These are phyloP conservation scores for Lasioglossum calceatum DNA, from an alignment of 2,888 invertebrate genomes.

Conservation along the genomic window DNA sequence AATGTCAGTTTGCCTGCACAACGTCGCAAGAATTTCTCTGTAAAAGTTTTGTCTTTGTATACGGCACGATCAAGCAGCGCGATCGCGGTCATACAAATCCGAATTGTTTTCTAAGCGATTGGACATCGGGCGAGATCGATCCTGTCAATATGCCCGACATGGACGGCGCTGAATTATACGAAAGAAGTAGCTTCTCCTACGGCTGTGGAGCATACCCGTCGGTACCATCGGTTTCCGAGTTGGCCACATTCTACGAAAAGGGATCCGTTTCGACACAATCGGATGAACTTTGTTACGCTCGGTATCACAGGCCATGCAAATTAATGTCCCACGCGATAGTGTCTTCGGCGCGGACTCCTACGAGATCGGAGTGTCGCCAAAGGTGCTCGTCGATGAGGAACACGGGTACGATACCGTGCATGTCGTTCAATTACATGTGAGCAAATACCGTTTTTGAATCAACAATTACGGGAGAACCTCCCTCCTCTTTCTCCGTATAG, in stretches of 20 bases:
- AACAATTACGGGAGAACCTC: background rate
- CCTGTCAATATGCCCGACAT: conserved; percentile 86
- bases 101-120: conserved; percentile 92
- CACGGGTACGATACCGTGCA: conserved; percentile 88
- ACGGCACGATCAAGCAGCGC: conserved; percentile 1
- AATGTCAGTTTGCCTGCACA: conserved; percentile 93
- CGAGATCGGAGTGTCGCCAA: conserved; percentile 87
- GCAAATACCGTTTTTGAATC: background rate
- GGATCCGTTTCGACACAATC: background rate
- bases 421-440: conserved; percentile 91
- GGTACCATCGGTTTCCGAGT: background rate
- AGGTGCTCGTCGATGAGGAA: conserved; percentile 86
- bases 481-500: background rate
- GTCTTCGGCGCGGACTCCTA: conserved; percentile 88
- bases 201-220: conserved; percentile 31
- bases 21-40: conserved; percentile 91
- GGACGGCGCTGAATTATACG: conserved; percentile 90
- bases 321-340: conserved; percentile 88
- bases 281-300: conserved; percentile 90
- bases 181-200: conserved; percentile 87
- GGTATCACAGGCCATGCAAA: conserved; percentile 91
- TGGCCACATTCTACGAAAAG: background rate
- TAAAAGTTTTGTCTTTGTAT: conserved; percentile 92
- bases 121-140: conserved; percentile 89
- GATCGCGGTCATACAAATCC: conserved; percentile 80